Evolutionary conservation across 2,113 vertebrate species (phyloP), one percentile per base, ranked within the genome.

Genomic region (Urocitellus parryii): DNA sequence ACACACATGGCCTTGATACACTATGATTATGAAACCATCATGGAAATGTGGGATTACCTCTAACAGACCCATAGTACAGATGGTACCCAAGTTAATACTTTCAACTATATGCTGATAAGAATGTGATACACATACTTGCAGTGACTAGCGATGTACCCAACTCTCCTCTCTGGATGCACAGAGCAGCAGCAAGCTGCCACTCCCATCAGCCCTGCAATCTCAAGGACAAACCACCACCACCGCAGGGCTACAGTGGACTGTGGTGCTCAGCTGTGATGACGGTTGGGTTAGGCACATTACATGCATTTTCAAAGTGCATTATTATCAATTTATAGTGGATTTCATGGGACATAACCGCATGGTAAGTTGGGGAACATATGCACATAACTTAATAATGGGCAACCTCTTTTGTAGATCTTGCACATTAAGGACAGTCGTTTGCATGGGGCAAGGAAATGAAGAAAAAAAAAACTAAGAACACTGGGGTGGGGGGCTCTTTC

Each of bases 401-500:
- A 76, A n/a, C 13, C 7, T 24, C 39, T 65, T 67, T 27, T 2
- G 32, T 29, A 80, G 17, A 22, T 45, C 85, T 32, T 56, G 14
- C 4, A 63, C 6, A 25, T 13, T 34, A 14, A 27, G n/a, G 65
- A 48, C 14, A n/a, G 25, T 42, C 68, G 72, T 20, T 45, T 18
- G 39, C 45, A 32, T 0, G 0, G 48, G 22, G 17, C 82, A 53
- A 53, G 51, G 51, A 17, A 53, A 53, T 53, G 0, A 7, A 86
- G 7, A 27, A 32, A 70, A 68, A 51, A 45, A 74, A 76, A 79
- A 53, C 12, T 18, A 34, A 32, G 32, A 65, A 67, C 68, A 67
- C 5, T 1, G 39, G 2, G 32, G 24, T 6, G 0, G 4, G 3
- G 45, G 8, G 32, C 10, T 3, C 2, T 1, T 1, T n/a, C 51